A percentile compares a stretch with the other conserved stretches of the same genome.
These are phyloP conservation scores for Sturmia bella DNA, from an alignment of 2,888 invertebrate genomes.

Conservation along the genomic window DNA sequence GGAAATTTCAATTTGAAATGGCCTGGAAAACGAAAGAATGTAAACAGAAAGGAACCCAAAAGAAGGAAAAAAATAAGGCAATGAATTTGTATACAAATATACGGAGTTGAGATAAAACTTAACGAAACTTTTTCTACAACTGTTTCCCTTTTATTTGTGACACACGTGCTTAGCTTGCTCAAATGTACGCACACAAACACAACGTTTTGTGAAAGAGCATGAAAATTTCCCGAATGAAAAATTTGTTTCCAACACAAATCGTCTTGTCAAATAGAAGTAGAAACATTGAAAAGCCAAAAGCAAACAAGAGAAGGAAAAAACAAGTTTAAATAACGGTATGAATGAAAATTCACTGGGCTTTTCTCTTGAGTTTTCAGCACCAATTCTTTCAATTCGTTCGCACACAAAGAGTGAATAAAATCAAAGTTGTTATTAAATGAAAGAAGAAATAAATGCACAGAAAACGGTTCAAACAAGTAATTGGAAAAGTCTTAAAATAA, in stretches of 20 bases:
- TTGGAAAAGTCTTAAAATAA: background rate
- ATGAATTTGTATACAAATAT: constrained; percentile 14
- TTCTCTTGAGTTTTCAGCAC: constrained; percentile 51
- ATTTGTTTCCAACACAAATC: background rate
- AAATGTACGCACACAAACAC: constrained; percentile 7
- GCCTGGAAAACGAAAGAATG: constrained; percentile 39
- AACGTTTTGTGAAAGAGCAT: constrained; percentile 16
- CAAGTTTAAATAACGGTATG: constrained; percentile 46
- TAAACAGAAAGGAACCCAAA: background rate
- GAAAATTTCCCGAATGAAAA: constrained; percentile 33
- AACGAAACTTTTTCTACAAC: constrained; percentile 58
- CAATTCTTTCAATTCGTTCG: constrained; percentile 63
- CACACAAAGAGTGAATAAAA: constrained; percentile 55
- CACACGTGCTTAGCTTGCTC: constrained; percentile 57
- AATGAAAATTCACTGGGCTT: constrained; percentile 52
- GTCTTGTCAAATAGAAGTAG: background rate
- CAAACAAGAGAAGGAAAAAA: background rate
- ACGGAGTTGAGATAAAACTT: constrained; percentile 55
- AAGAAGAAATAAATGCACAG: background rate
- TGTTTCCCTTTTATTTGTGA: constrained; percentile 5
- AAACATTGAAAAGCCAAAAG: constrained; percentile 14
- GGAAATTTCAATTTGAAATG: constrained; percentile 20
- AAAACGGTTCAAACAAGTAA: background rate
- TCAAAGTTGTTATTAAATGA: constrained; percentile 50
- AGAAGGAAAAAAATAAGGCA: constrained; percentile 1